These are phyloP conservation scores for Arothron firmamentum DNA, from an alignment of 2,113 vertebrate genomes.

Conservation along the genomic window DNA sequence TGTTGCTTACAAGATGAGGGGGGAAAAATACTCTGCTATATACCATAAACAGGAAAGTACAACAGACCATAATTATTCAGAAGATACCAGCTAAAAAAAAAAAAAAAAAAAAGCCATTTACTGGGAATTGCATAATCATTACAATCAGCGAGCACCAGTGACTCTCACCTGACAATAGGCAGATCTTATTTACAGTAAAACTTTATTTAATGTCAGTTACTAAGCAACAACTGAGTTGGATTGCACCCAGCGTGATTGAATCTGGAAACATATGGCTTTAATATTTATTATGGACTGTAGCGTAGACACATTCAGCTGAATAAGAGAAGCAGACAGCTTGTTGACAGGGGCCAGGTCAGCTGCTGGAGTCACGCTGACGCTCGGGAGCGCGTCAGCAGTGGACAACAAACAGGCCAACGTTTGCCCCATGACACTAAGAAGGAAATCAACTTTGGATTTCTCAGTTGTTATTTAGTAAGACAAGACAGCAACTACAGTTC, in stretches of 20 bases:
- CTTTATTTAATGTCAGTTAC: slow-evolving; percentile 59
- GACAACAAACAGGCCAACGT: slow-evolving; percentile 10
- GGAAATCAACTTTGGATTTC: slow-evolving; percentile 10
- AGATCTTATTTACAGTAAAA: slow-evolving; percentile 74
- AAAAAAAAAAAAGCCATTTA: slow-evolving; percentile 66
- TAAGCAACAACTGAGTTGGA: slow-evolving; percentile 71
- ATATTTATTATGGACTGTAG: slow-evolving; percentile 21
- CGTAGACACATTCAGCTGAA: slow-evolving; percentile 6
- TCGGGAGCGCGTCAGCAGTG: slow-evolving; percentile 20
- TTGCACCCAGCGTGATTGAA: slow-evolving; percentile 23
- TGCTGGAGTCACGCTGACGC: slow-evolving; percentile 12
- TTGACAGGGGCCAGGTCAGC: slow-evolving; percentile 2
- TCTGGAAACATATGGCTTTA: slow-evolving; percentile 11
- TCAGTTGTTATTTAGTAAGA: slow-evolving; percentile 67
- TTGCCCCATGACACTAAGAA: not conserved
- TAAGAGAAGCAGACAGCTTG: not conserved
- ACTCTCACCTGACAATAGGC: slow-evolving; percentile 54
- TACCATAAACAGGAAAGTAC: not conserved
- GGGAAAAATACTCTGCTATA: not conserved
- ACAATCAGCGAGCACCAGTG: slow-evolving; percentile 69
- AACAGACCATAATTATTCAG: not conserved
- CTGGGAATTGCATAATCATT: slow-evolving; percentile 68
- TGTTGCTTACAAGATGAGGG: slow-evolving; percentile 1
- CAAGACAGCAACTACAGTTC: slow-evolving; percentile 55
- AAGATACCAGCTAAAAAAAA: slow-evolving; percentile 24